These are phyloP conservation scores for Pseudotriccus pelzelni DNA, from an alignment of 2,797 vertebrate genomes.

Conservation along the genomic window DNA sequence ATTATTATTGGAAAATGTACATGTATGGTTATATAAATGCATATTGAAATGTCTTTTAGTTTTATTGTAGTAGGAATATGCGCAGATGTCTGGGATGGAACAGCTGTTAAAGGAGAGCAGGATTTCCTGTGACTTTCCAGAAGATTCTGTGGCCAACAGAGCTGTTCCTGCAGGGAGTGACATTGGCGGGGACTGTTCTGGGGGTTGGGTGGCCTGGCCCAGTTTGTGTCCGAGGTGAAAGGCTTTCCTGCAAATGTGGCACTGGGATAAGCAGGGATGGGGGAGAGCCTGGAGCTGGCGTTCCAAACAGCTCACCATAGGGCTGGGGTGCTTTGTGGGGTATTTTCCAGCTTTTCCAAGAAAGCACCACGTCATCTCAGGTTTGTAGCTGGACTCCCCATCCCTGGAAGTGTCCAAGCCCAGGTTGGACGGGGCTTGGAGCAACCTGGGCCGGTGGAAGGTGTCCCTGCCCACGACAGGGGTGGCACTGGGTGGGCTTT, in stretches of 20 bases:
- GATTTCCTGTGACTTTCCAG: neutral
- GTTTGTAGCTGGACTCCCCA: neutral
- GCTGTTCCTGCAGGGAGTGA: neutral
- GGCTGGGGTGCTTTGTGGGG: neutral
- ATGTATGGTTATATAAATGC: fast-evolving
- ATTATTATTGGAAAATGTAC: neutral
- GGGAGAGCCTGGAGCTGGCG: neutral
- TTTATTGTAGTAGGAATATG: fast-evolving
- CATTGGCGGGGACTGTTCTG: neutral
- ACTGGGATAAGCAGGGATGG: neutral
- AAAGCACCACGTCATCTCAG: fast-evolving
- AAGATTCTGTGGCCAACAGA: neutral
- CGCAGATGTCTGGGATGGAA: neutral
- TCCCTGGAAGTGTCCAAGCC: neutral
- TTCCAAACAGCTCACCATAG: fast-evolving
- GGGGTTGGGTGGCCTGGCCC: too few relatives aligned
- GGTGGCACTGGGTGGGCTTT: neutral
- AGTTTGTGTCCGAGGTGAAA: neutral
- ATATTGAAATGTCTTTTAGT: too few relatives aligned
- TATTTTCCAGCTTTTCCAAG: neutral
- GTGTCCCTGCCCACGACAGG: neutral
- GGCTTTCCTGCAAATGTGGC: neutral
- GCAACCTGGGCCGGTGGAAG: fast-evolving
- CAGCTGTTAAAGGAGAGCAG: neutral
- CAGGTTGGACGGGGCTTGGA: neutral